Conservation (phyloP, 1,140 invertebrate genomes). For the Megalopta genalis region DNA sequence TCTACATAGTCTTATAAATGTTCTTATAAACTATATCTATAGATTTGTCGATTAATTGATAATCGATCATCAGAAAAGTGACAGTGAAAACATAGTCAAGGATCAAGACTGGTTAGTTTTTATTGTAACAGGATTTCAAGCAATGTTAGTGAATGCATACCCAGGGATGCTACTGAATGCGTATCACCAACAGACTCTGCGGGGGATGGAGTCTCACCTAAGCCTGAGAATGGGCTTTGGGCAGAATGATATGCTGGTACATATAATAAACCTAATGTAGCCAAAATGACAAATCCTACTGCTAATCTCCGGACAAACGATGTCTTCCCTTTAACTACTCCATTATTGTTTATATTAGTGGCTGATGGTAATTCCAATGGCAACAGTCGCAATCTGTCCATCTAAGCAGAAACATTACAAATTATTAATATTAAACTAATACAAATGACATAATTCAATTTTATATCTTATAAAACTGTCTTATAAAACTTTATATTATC, state of each 20-base stretch:
- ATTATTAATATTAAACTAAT: background rate
- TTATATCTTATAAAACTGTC: no score
- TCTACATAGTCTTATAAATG: background rate
- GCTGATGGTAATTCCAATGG: conserved; percentile 70
- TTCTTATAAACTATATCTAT: background rate
- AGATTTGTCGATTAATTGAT: background rate
- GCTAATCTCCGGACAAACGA: conserved; percentile 73
- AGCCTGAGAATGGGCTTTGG: conserved; percentile 73
- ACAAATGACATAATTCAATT: background rate
- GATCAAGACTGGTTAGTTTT: conserved; percentile 19
- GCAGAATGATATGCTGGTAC: conserved; percentile 78
- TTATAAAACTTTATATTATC: no score
- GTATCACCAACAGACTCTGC: conserved; percentile 66
- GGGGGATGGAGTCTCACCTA: conserved; percentile 74
- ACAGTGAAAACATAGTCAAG: background rate
- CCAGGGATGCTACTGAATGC: conserved; percentile 70
- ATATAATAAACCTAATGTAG: conserved; percentile 74
- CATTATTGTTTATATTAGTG: conserved; percentile 59
- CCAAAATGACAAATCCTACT: conserved; percentile 73
- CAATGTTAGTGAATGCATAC: conserved; percentile 70
- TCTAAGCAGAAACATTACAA: conserved; percentile 52
- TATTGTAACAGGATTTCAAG: conserved; percentile 25
- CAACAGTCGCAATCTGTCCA: conserved; percentile 69
- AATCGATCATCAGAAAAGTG: background rate
- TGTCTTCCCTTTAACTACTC: conserved; percentile 67